Conservation (phyloP, 2,797 vertebrate species). For the Chloroceryle amazona region DNA sequence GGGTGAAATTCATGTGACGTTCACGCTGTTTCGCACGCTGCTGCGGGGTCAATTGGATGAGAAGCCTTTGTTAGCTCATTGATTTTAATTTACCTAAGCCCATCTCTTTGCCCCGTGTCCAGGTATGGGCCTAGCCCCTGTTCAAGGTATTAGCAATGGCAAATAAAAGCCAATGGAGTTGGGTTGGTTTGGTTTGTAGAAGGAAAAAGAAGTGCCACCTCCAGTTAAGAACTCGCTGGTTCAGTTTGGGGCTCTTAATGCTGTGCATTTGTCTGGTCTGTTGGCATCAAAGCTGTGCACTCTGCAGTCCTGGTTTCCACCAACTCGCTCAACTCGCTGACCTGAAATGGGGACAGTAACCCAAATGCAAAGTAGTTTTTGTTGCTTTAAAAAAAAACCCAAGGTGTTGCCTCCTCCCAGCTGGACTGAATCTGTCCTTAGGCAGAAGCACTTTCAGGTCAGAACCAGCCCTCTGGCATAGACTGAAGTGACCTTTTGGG, state of each 20-base stretch:
- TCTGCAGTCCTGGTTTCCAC: neutral
- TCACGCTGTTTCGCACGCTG: slow-evolving; percentile 66
- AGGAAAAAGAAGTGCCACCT: neutral
- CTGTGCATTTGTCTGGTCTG: neutral
- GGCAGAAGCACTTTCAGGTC: neutral
- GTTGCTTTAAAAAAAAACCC: neutral
- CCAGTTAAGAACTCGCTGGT: neutral
- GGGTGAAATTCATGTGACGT: slow-evolving; percentile 71
- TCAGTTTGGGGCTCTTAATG: neutral
- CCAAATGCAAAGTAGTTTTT: neutral
- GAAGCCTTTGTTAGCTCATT: slow-evolving; percentile 77
- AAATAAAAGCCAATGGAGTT: neutral
- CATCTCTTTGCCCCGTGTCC: slow-evolving; percentile 39
- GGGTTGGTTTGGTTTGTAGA: neutral
- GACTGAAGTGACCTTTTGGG: neutral
- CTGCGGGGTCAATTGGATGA: slow-evolving; percentile 73
- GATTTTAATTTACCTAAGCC: slow-evolving; percentile 83
- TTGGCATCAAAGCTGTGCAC: neutral
- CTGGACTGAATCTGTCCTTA: neutral
- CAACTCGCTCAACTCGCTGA: neutral
- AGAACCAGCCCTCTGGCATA: neutral
- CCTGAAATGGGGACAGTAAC: neutral
- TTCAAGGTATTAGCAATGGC: neutral
- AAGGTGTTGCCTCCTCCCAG: neutral
- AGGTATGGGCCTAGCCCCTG: neutral